A percentile compares a stretch with the other conserved stretches of the same genome.
These are phyloP conservation scores for Volucella inanis DNA, from an alignment of 2,888 invertebrate genomes.

Conservation along the genomic window DNA sequence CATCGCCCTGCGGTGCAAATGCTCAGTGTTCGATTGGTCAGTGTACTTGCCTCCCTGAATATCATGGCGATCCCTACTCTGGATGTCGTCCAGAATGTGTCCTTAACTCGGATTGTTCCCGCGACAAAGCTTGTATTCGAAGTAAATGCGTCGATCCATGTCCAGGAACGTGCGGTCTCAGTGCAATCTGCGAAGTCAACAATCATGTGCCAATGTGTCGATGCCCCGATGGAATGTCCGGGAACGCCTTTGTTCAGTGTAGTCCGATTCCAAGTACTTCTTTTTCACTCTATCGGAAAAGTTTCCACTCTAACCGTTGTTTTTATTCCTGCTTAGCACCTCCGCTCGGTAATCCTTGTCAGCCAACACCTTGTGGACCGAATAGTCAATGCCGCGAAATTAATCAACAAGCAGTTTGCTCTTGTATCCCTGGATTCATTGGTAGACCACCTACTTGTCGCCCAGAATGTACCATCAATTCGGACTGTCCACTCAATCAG, in stretches of 20 bases:
- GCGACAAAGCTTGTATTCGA: slow-evolving; percentile 88
- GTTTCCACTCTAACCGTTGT: not conserved
- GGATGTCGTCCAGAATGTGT: slow-evolving; percentile 92
- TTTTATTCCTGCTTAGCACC: slow-evolving; percentile 70
- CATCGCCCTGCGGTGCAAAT: slow-evolving; percentile 91
- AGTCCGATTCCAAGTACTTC: slow-evolving; percentile 85
- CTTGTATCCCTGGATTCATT: slow-evolving; percentile 87
- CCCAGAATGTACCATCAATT: slow-evolving; percentile 89
- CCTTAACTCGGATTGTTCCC: slow-evolving; percentile 90
- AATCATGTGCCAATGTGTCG: slow-evolving; percentile 90
- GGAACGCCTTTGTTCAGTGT: slow-evolving; percentile 89
- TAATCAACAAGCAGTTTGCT: slow-evolving; percentile 88
- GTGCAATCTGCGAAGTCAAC: slow-evolving; percentile 89
- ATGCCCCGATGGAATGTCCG: slow-evolving; percentile 87
- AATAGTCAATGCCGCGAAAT: slow-evolving; percentile 89
- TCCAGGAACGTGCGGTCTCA: slow-evolving; percentile 89
- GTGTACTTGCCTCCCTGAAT: slow-evolving; percentile 87
- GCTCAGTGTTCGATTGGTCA: slow-evolving; percentile 87
- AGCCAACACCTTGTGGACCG: slow-evolving; percentile 90
- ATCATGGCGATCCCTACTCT: slow-evolving; percentile 86
- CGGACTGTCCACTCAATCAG: slow-evolving; percentile 88
- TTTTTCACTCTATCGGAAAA: slow-evolving; percentile 71
- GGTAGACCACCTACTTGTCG: slow-evolving; percentile 90
- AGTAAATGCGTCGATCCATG: slow-evolving; percentile 92
- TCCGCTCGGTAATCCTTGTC: slow-evolving; percentile 84